Evolutionary conservation across 2,113 vertebrate species (phyloP).

Genomic region (Saccopteryx bilineata): DNA sequence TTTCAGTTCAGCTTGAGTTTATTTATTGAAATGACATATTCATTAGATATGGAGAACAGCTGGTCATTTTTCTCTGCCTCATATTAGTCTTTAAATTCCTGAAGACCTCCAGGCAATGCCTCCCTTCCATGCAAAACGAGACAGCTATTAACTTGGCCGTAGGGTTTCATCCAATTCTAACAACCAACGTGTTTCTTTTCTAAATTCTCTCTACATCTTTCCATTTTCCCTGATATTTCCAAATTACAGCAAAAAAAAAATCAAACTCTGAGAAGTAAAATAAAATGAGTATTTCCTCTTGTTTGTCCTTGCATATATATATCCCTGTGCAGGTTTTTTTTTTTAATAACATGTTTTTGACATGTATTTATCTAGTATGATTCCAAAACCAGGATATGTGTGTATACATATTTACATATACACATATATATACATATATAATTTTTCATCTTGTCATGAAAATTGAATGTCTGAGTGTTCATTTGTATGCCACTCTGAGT

Average conservation of each 20-base stretch:
- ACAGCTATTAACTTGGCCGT: background rate
- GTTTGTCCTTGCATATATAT: background rate
- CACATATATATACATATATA: background rate
- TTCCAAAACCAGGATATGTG: background rate
- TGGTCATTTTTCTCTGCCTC: slow-evolving; percentile 64
- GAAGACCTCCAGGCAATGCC: slow-evolving; percentile 13
- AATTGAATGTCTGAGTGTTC: background rate
- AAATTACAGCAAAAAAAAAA: background rate
- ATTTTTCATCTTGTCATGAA: slow-evolving; percentile 2
- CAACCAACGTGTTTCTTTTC: slow-evolving; percentile 33
- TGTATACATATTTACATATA: background rate
- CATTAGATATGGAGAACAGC: slow-evolving; percentile 75
- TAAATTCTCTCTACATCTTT: background rate
- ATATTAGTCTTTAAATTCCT: slow-evolving; percentile 58
- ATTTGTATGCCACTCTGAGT: background rate
- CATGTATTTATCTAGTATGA: background rate
- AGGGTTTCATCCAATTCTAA: background rate
- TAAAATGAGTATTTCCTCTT: slow-evolving; percentile 26
- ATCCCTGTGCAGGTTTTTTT: background rate
- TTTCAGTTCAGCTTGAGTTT: slow-evolving; percentile 71
- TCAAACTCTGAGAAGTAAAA: slow-evolving; percentile 31
- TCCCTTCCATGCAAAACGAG: slow-evolving; percentile 36
- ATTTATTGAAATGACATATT: slow-evolving; percentile 79
- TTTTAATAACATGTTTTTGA: slow-evolving; percentile 17
- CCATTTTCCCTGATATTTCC: too few species aligned